phyloP scores from a whole-genome alignment of 2,113 vertebrate genomes.

The Calidris pygmaea region DNA sequence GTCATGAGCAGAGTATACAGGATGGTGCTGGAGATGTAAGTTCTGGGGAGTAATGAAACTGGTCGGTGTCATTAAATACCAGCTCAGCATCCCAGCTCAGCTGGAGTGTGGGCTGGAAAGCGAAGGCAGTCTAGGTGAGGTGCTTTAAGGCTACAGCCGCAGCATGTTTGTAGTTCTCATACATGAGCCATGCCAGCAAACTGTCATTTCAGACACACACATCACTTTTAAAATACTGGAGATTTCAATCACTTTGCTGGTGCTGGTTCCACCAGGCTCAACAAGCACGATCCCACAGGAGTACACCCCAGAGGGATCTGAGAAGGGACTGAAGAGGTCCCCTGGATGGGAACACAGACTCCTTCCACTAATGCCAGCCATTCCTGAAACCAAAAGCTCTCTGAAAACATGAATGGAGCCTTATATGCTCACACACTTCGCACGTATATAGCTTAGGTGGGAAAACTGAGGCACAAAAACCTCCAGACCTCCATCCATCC shows the following conservation, averaged over 20 bases:
- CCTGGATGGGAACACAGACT: not conserved
- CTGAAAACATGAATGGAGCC: not conserved
- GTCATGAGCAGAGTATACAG: not conserved
- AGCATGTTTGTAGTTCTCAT: not conserved
- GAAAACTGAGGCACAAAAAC: not conserved
- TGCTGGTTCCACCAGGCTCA: not conserved
- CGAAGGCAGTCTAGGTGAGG: not conserved
- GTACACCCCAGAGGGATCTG: not conserved
- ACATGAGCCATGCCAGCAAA: not conserved
- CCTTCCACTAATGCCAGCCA: not conserved
- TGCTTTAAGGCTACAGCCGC: not conserved
- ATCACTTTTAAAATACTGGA: not conserved
- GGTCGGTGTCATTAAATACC: not conserved
- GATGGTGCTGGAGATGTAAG: accelerated
- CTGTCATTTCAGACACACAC: not conserved
- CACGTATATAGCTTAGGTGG: not conserved
- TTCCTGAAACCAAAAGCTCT: not conserved
- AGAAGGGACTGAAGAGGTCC: not conserved
- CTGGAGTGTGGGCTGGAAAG: not conserved
- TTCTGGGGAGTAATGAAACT: not conserved
- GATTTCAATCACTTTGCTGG: not conserved
- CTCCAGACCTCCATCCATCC: not conserved
- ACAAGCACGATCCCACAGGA: not conserved
- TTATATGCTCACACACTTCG: not conserved
- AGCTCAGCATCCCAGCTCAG: not conserved